These are phyloP conservation scores for Ophion costatus DNA, from an alignment of 2,888 invertebrate genomes.

Conservation along the genomic window DNA sequence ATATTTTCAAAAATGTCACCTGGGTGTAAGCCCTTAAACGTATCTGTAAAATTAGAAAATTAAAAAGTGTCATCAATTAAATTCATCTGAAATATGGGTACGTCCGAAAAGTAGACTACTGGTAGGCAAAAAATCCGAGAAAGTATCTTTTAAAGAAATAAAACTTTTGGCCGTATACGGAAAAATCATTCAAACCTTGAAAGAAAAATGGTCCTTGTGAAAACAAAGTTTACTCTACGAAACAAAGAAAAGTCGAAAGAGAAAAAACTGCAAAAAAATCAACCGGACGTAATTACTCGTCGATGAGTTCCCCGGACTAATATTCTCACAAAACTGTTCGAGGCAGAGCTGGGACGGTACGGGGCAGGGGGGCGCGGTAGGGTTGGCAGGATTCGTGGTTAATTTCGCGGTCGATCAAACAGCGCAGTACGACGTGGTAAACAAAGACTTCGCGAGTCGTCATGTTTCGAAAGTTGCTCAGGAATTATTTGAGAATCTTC, in stretches of 20 bases:
- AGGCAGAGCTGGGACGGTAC: neutral
- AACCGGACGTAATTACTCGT: slow-evolving; percentile 4
- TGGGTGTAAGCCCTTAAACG: no score
- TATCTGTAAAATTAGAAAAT: no score
- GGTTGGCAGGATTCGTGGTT: neutral
- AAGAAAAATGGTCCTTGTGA: neutral
- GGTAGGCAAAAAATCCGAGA: neutral
- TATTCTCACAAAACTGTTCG: slow-evolving; percentile 20
- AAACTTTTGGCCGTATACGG: no score
- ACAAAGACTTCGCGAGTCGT: slow-evolving; percentile 37
- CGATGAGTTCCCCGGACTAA: neutral
- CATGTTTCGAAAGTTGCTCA: neutral
- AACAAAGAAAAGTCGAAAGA: no score
- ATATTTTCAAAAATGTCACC: no score
- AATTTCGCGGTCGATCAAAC: slow-evolving; percentile 42
- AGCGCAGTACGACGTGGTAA: slow-evolving; percentile 5
- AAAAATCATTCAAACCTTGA: no score
- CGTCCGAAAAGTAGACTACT: neutral
- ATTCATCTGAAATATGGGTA: no score
- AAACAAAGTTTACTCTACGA: neutral
- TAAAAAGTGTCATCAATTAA: no score
- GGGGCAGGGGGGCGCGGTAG: no score
- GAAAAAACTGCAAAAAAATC: neutral
- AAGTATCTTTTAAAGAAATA: no score
- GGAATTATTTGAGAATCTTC: slow-evolving; percentile 15